These are phyloP conservation scores for Chloebia gouldiae DNA, from an alignment of 2,113 vertebrate genomes.

Conservation along the genomic window DNA sequence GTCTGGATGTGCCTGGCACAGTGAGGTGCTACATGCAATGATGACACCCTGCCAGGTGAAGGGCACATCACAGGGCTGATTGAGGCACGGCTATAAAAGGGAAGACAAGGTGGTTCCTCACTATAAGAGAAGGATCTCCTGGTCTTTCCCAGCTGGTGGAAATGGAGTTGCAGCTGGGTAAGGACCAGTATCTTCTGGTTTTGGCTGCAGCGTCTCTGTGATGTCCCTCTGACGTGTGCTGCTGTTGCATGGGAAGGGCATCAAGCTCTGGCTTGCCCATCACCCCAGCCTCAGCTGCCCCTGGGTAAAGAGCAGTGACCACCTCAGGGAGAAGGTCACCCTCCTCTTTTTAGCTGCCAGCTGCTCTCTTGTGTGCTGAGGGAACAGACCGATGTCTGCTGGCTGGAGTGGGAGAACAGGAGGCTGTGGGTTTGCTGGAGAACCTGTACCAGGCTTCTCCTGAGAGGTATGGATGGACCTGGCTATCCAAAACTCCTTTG, in stretches of 20 bases:
- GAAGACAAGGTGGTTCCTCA: background rate
- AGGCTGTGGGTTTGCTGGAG: background rate
- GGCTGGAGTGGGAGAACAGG: background rate
- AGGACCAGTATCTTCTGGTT: background rate
- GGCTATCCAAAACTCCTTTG: background rate
- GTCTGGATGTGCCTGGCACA: background rate
- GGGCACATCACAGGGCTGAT: background rate
- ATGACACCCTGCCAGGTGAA: background rate
- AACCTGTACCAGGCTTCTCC: background rate
- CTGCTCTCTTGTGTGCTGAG: background rate
- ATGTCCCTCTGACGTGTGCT: background rate
- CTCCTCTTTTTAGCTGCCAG: background rate
- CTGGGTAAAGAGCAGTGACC: background rate
- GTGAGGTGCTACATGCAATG: background rate
- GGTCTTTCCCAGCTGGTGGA: background rate
- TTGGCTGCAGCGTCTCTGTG: background rate
- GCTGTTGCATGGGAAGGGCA: background rate
- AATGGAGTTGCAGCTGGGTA: background rate
- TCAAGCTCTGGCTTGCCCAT: background rate
- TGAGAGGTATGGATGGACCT: background rate
- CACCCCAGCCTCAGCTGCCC: background rate
- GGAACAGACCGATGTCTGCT: fast-evolving
- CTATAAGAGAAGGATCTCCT: background rate
- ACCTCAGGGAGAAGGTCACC: background rate
- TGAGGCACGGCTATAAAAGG: background rate